phyloP scores from a whole-genome alignment of 2,113 vertebrate species.

The Phyllopteryx taeniolatus region DNA sequence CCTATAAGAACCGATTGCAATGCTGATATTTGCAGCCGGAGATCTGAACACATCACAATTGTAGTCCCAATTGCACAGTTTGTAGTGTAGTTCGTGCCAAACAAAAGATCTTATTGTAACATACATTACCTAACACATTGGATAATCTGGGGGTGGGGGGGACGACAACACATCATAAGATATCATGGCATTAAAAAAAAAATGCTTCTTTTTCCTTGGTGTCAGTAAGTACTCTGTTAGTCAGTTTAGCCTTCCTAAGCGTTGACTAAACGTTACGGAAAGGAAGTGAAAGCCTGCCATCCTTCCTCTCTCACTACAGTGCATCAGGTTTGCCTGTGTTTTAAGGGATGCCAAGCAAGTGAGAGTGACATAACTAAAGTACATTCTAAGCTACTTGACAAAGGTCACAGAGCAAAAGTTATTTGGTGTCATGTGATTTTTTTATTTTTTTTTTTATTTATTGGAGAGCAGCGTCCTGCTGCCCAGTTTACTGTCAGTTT shows the following conservation, averaged over 20 bases:
- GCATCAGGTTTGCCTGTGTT: background rate
- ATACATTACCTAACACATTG: background rate
- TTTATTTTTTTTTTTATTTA: conserved; percentile 9
- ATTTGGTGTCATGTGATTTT: conserved; percentile 36
- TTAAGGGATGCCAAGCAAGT: background rate
- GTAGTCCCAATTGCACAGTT: background rate
- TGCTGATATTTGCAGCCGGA: background rate
- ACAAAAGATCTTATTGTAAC: background rate
- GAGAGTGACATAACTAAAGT: background rate
- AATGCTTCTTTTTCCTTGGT: background rate
- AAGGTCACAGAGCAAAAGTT: background rate
- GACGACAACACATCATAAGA: background rate
- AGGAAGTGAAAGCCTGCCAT: background rate
- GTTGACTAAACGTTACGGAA: background rate
- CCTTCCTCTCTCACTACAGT: background rate
- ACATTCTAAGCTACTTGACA: background rate
- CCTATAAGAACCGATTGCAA: too few relatives aligned
- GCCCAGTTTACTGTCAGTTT: conserved; percentile 1
- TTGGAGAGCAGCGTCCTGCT: background rate
- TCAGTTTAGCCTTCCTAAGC: background rate
- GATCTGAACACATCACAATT: background rate
- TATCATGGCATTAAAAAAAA: background rate
- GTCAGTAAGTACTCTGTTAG: background rate
- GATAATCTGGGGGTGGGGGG: background rate
- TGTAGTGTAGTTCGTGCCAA: background rate